A percentile compares a stretch with the other conserved stretches of the same genome.
Evolutionary conservation across 2,888 invertebrate species (phyloP).

Genomic region (Pammene fasciana): DNA sequence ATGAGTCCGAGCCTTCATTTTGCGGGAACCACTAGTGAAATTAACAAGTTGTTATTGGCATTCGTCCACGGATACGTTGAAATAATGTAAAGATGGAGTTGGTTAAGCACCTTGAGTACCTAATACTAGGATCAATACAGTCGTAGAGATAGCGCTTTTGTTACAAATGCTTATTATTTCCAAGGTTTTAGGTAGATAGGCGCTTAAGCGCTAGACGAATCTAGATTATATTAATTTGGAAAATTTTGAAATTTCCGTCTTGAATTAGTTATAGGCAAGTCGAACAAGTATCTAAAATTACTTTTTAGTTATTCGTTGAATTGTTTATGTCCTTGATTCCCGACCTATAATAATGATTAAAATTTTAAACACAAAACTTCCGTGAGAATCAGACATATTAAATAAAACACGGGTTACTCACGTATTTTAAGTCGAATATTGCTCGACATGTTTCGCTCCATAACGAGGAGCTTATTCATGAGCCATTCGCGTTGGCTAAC

Average conservation of each 20-base stretch:
- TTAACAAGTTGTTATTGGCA: slow-evolving; percentile 78
- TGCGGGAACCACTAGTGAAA: slow-evolving; percentile 69
- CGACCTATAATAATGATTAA: too few species aligned
- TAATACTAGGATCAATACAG: slow-evolving; percentile 46
- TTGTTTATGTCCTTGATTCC: too few species aligned
- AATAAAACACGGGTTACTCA: too few species aligned
- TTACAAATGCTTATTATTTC: slow-evolving; percentile 33
- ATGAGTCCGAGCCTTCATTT: slow-evolving; percentile 69
- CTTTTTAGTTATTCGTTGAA: too few species aligned
- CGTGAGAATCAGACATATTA: too few species aligned
- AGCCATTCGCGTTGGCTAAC: too few species aligned
- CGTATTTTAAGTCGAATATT: too few species aligned
- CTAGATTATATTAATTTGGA: not conserved
- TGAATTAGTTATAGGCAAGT: not conserved
- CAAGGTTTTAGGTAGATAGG: slow-evolving; percentile 21
- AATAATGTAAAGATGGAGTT: slow-evolving; percentile 54
- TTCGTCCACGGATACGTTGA: slow-evolving; percentile 63
- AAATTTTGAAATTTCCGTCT: not conserved
- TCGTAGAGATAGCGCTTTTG: slow-evolving; percentile 17
- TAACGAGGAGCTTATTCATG: too few species aligned
- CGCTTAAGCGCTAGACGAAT: slow-evolving; percentile 20
- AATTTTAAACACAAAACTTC: too few species aligned
- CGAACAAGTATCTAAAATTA: too few species aligned
- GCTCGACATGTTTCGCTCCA: too few species aligned
- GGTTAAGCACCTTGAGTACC: slow-evolving; percentile 47